Percentiles rank a stretch among this genome's conserved stretches.
These are phyloP conservation scores for Escarpia spicata DNA, from an alignment of 2,888 invertebrate species.

Conservation along the genomic window DNA sequence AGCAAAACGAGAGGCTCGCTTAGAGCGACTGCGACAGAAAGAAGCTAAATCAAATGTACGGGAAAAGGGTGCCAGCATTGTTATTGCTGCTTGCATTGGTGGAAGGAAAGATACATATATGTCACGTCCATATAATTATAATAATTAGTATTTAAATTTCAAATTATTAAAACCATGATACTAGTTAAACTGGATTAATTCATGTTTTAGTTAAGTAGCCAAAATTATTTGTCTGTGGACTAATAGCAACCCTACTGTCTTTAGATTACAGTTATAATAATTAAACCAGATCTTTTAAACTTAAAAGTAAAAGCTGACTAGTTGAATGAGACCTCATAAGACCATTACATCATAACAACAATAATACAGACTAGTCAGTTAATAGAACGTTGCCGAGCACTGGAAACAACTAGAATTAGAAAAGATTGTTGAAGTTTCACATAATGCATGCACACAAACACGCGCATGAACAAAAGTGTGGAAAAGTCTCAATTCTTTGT, in stretches of 20 bases:
- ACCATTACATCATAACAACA: too few species aligned
- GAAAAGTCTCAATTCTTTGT: neutral
- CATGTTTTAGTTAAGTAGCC: too few species aligned
- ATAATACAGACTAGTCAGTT: too few species aligned
- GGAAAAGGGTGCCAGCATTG: neutral
- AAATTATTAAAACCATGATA: neutral
- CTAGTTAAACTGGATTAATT: neutral
- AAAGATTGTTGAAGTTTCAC: neutral
- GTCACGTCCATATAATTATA: neutral
- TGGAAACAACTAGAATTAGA: neutral
- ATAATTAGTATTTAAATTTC: neutral
- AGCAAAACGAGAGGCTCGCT: constrained; percentile 23
- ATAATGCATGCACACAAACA: constrained; percentile 14
- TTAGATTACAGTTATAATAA: neutral
- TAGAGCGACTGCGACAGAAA: constrained; percentile 27
- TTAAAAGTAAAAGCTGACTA: too few species aligned
- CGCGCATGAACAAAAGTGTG: neutral
- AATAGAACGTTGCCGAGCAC: too few species aligned
- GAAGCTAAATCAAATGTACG: constrained; percentile 23
- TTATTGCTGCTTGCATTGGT: neutral
- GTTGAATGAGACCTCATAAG: too few species aligned
- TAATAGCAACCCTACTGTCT: neutral
- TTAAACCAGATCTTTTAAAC: neutral
- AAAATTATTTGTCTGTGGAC: too few species aligned
- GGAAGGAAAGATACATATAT: neutral